Evolutionary conservation across 2,888 invertebrate genomes (phyloP).

Genomic region (Macrophya annulata): DNA sequence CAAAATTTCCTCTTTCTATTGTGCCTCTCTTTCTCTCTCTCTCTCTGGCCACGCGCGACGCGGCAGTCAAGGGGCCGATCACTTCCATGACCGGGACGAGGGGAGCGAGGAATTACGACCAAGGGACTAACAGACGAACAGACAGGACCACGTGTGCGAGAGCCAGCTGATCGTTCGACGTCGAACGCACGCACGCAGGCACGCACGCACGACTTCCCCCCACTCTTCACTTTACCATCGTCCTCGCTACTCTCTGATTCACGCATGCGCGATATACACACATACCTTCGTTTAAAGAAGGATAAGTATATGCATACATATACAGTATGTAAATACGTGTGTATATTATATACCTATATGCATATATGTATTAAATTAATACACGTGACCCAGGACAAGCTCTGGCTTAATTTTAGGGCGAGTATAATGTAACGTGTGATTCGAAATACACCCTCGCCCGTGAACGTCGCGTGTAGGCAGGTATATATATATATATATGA

Average conservation of each 20-base stretch:
- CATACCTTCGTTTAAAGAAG: constrained; percentile 1
- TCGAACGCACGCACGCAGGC: constrained; percentile 35
- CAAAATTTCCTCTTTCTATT: constrained; percentile 26
- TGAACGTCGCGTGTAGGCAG: no score
- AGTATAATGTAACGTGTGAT: constrained; percentile 21
- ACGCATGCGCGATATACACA: constrained; percentile 11
- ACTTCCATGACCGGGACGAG: constrained; percentile 27
- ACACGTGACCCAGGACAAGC: constrained; percentile 13
- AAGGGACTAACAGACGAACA: constrained; percentile 57
- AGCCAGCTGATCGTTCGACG: constrained; percentile 64
- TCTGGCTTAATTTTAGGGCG: not conserved
- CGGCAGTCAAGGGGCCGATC: constrained; percentile 54
- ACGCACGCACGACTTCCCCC: constrained; percentile 15
- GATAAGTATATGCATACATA: not conserved
- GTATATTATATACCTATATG: not conserved
- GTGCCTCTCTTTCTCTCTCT: constrained; percentile 57
- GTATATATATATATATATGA: not conserved
- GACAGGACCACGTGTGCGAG: constrained; percentile 62
- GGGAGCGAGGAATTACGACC: constrained; percentile 6
- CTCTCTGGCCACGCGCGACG: constrained; percentile 41
- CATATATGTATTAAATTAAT: not conserved
- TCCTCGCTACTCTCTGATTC: not conserved
- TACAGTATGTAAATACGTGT: not conserved
- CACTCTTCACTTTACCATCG: not conserved
- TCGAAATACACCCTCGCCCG: not conserved